Base-by-base conservation (phyloP, 2,888 invertebrate genomes). In the Hirtodrosophila histrioides region DNA sequence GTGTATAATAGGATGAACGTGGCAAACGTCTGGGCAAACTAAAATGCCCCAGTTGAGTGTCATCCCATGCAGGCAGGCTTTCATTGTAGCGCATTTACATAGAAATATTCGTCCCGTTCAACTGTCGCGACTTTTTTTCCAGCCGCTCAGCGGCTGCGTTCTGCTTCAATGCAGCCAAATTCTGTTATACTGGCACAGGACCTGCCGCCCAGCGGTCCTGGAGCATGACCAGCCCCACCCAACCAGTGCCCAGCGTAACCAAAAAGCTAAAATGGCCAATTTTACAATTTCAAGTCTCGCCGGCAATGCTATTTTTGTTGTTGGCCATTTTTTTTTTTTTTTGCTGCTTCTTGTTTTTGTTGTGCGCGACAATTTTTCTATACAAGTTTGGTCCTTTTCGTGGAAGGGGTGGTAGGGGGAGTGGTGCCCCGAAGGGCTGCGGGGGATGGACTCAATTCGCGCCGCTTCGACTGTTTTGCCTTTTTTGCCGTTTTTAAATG, bases 111-210 rank as follows among this genome's bases (percentile, higher is more conserved):
- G 49, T 51, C 44, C 48, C 65, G 66, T 67, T 51, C 41, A 73
- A 67, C 69, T 53, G 55, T 61, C 75, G 56, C 24, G 56, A 43
- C 24, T 67, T 85, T 88, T 86, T 85, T 82, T 68, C 64, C 60
- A 70, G 79, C 69, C 75, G 88, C 77, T 78, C 72, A 65, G 73
- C 70, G 86, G 60, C 78, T 69, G 75, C 86, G 86, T 67, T 84
- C 87, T 72, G 89, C 86, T 86, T 88, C 80, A 88, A 81, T 89
- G 86, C 80, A 75, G 69, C 45, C 82, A 76, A 88, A 90, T 88
- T 79, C 84, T 76, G 86, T 89, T 90, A 88, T 71, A 67, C 58
- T 45, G 57, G 55, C 62, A 57, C 39, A 70, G 64, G 69, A 49
- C 68, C 61, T 58, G 72, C 63, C 81, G 61, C 69, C 67, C 67